These are phyloP conservation scores for Cydia strobilella DNA, from an alignment of 1,140 invertebrate species.

Conservation along the genomic window DNA sequence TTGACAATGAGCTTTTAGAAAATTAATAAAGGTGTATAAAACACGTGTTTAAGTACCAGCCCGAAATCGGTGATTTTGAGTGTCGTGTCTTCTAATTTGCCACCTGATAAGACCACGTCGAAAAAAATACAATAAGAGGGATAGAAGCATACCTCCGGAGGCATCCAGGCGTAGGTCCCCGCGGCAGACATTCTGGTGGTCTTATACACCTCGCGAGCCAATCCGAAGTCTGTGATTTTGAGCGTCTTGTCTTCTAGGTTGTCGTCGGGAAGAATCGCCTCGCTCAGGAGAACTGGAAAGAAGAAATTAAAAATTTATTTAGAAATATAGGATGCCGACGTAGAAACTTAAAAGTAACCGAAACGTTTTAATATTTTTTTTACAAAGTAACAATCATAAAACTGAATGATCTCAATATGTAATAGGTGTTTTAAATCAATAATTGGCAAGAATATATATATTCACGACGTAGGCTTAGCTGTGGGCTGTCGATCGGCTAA, in stretches of 20 bases:
- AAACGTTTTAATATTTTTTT: too few species aligned
- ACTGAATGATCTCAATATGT: too few species aligned
- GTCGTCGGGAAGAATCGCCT: slow-evolving; percentile 91
- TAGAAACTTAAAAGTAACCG: too few species aligned
- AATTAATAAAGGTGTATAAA: too few species aligned
- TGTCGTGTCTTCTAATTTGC: too few species aligned
- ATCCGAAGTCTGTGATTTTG: slow-evolving; percentile 98
- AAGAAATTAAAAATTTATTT: slow-evolving; percentile 40
- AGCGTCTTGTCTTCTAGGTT: slow-evolving; percentile 94
- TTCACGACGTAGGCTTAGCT: slow-evolving; percentile 17
- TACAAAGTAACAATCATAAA: too few species aligned
- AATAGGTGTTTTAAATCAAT: too few species aligned
- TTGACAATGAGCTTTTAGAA: too few species aligned
- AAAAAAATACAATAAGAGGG: too few species aligned
- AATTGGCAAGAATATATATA: not conserved
- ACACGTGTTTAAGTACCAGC: too few species aligned
- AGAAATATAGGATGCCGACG: slow-evolving; percentile 16
- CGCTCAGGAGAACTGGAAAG: slow-evolving; percentile 91
- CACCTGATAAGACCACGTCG: too few species aligned
- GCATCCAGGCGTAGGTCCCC: slow-evolving; percentile 99
- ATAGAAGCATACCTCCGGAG: slow-evolving; percentile 89
- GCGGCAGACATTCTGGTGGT: slow-evolving; percentile 98
- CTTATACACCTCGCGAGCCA: slow-evolving; percentile 96
- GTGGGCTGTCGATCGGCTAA: slow-evolving; percentile 2
- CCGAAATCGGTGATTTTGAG: too few species aligned